A percentile compares a stretch with the other conserved stretches of the same genome.
Conservation (phyloP, 2,888 invertebrate species). For the Apoderus coryli region DNA sequence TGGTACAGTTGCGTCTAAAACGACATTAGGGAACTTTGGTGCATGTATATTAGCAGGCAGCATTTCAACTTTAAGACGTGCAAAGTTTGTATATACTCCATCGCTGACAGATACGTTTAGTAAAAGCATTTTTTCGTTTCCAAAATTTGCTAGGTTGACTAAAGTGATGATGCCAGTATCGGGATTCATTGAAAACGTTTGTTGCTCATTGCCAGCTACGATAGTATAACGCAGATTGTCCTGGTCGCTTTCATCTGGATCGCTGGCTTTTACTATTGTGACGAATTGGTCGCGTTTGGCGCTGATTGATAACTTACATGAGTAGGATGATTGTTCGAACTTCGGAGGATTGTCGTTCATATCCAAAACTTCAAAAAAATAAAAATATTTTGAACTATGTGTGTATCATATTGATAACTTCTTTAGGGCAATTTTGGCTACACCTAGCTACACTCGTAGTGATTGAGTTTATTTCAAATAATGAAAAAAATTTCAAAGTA, state of each 20-base stretch:
- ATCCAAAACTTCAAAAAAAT: conserved; percentile 50
- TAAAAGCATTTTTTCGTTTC: conserved; percentile 39
- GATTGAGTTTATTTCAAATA: too few relatives aligned
- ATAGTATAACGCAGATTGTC: conserved; percentile 64
- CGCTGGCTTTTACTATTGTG: conserved; percentile 75
- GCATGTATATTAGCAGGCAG: conserved; percentile 64
- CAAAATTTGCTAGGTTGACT: conserved; percentile 60
- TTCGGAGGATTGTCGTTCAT: conserved; percentile 84
- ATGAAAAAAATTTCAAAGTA: too few relatives aligned
- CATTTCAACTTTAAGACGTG: conserved; percentile 63
- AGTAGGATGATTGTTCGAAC: conserved; percentile 69
- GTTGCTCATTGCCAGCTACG: conserved; percentile 65
- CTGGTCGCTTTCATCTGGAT: conserved; percentile 70
- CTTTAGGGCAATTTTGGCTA: too few relatives aligned
- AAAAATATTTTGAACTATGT: conserved; percentile 4
- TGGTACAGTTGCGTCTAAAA: conserved; percentile 53
- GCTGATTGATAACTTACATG: conserved; percentile 63
- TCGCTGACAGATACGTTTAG: conserved; percentile 92
- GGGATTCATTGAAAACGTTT: conserved; percentile 53
- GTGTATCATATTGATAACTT: too few relatives aligned
- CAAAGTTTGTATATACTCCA: conserved; percentile 85
- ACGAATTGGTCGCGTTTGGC: conserved; percentile 79
- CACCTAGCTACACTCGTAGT: too few relatives aligned
- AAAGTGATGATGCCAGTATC: conserved; percentile 48
- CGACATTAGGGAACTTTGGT: conserved; percentile 64